Conservation (phyloP, 2,797 vertebrate species). For the Helostoma temminkii region DNA sequence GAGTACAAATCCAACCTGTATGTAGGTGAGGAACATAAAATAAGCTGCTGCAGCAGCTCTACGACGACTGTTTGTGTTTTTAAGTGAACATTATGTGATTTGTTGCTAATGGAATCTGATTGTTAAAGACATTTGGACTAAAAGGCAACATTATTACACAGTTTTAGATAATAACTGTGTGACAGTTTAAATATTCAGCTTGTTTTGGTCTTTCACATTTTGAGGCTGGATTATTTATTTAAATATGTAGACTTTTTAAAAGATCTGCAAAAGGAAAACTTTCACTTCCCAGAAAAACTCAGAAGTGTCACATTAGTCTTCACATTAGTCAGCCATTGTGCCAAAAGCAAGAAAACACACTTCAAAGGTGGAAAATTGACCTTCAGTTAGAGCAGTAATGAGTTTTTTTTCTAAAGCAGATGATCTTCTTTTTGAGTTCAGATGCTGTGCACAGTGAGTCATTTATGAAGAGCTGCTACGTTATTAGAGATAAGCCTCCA, state of each 20-base stretch:
- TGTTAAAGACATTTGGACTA: neutral
- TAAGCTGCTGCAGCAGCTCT: neutral
- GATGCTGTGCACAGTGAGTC: slow-evolving; percentile 31
- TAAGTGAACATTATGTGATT: too few relatives aligned
- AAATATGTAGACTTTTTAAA: neutral
- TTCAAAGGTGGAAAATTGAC: neutral
- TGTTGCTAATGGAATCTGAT: too few relatives aligned
- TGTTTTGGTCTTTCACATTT: too few relatives aligned
- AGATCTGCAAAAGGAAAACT: neutral
- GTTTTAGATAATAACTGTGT: neutral
- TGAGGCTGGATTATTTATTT: neutral
- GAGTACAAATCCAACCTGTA: slow-evolving; percentile 97
- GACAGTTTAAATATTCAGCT: neutral
- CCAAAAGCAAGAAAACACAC: slow-evolving; percentile 1
- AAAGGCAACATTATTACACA: neutral
- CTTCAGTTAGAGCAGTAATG: neutral
- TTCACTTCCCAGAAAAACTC: neutral
- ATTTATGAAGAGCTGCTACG: neutral
- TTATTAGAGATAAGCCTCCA: slow-evolving; percentile 42
- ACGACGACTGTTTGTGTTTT: too few relatives aligned
- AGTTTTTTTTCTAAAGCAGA: neutral
- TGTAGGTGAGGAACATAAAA: slow-evolving; percentile 79
- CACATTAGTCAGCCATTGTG: slow-evolving; percentile 1
- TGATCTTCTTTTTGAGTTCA: slow-evolving; percentile 7
- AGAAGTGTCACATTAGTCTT: neutral